A percentile compares a stretch with the other conserved stretches of the same genome.
phyloP scores from a whole-genome alignment of 2,797 vertebrate genomes.

The Loriculus beryllinus region DNA sequence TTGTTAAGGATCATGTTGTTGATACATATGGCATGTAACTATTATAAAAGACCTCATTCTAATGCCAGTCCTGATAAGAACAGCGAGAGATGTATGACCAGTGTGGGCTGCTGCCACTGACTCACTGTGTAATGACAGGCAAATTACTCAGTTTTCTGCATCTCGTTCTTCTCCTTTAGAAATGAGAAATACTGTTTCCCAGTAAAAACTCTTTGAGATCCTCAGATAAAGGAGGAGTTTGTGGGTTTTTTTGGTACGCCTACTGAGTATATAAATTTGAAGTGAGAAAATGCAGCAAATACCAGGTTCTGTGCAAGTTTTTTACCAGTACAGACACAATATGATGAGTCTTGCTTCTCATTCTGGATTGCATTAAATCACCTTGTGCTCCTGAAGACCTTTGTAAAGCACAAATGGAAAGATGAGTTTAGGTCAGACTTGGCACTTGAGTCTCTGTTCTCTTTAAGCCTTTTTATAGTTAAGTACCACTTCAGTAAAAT shows the following conservation, averaged over 20 bases:
- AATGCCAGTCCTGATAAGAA: constrained; percentile 52
- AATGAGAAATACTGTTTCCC: constrained; percentile 51
- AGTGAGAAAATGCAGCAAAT: constrained; percentile 48
- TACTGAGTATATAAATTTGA: constrained; percentile 49
- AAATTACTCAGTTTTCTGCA: constrained; percentile 62
- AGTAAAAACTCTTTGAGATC: constrained; percentile 42
- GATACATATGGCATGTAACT: constrained; percentile 29
- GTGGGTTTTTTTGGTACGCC: constrained; percentile 3
- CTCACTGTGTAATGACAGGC: constrained; percentile 64
- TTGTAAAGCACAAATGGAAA: neutral
- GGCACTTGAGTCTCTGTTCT: neutral
- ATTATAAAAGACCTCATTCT: constrained; percentile 49
- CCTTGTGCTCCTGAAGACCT: neutral
- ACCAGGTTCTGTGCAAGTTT: constrained; percentile 1
- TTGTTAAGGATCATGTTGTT: constrained; percentile 16
- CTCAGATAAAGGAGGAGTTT: constrained; percentile 19
- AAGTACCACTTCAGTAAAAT: neutral
- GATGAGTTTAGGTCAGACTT: neutral
- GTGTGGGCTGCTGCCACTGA: constrained; percentile 67
- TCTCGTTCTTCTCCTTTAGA: constrained; percentile 50
- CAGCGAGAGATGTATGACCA: constrained; percentile 62
- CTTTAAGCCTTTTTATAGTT: neutral
- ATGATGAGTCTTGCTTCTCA: neutral
- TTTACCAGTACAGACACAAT: neutral
- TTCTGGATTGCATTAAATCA: neutral